Evolutionary conservation across 2,113 vertebrate species (phyloP), one percentile per base, ranked within the genome.

Genomic region (human): DNA sequence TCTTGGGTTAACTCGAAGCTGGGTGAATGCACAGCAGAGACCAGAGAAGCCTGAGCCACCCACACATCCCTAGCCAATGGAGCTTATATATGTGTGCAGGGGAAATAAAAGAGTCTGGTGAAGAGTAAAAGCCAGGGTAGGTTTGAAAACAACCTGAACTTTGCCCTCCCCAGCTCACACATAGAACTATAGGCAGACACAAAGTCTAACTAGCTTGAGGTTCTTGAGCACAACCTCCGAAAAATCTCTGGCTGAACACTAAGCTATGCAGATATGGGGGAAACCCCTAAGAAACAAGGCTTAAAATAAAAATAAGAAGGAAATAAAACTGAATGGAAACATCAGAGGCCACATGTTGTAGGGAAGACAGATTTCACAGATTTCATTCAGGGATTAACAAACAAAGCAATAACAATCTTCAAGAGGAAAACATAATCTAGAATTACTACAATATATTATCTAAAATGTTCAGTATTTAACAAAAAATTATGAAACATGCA

Each of bases 381-480:
- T 94, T 92, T 70, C 59, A 30, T 78, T 30, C 45, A 82, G 17
- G 40, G 48, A 86, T 83, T 89, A 93, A 93, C 45, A 76, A 64
- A 96, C 80, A 93, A 95, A 93, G 48, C 16, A 92, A 87, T 57
- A 66, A 73, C 32, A 94, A 84, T 38, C 14, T 90, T 91, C 22
- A 50, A 95, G 35, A 89, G 43, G 43, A 59, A 95, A 82, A 93
- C 92, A 38, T 95, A 86, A 93, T 79, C 78, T 32, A 95, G 82
- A 93, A 50, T 96, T 93, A 40, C 83, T 83, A 52, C 23, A 86
- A 52, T 73, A 86, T 64, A 78, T 79, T 89, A 89, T 18, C 48
- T 83, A 93, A 97, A 94, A 92, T 57, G 66, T 68, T 86, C 32
- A 27, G 1, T 50, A 85, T n/a, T 85, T 48, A 95, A 95, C 52